Percentiles rank a stretch among this genome's conserved stretches.
Conservation (phyloP, 2,113 vertebrate genomes). For the Sapajus apella region DNA sequence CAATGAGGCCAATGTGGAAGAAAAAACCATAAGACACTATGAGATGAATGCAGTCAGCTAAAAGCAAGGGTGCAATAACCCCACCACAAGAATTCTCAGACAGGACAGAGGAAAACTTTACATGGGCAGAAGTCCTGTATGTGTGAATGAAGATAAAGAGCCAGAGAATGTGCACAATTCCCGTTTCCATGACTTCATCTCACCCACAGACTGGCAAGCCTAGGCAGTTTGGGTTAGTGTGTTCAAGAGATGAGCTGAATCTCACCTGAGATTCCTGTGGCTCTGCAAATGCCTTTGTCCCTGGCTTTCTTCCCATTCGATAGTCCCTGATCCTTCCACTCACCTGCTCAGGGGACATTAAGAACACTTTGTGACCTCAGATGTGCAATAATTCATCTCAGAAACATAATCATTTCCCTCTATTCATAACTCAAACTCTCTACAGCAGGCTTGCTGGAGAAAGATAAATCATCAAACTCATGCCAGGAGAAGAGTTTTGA, state of each 20-base stretch:
- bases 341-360: constrained; percentile 62
- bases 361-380: constrained; percentile 59
- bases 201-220: not conserved
- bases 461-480: constrained; percentile 68
- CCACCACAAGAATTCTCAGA: not conserved
- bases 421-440: constrained; percentile 56
- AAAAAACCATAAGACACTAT: not conserved
- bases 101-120: not conserved
- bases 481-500: not conserved
- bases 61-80: not conserved
- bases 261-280: not conserved
- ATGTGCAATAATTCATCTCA: constrained; percentile 68
- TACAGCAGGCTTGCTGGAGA: constrained; percentile 62
- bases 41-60: not conserved
- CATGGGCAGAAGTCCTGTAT: not conserved
- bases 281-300: not conserved
- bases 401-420: constrained; percentile 46
- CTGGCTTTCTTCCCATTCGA: constrained; percentile 50
- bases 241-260: not conserved
- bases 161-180: not conserved
- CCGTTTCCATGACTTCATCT: not conserved
- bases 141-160: not conserved
- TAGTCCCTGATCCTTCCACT: constrained; percentile 51
- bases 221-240: too few species aligned
- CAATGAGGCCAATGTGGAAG: not conserved